Evolutionary conservation across 2,113 vertebrate genomes (phyloP).

Genomic region (Lipotes vexillifer): DNA sequence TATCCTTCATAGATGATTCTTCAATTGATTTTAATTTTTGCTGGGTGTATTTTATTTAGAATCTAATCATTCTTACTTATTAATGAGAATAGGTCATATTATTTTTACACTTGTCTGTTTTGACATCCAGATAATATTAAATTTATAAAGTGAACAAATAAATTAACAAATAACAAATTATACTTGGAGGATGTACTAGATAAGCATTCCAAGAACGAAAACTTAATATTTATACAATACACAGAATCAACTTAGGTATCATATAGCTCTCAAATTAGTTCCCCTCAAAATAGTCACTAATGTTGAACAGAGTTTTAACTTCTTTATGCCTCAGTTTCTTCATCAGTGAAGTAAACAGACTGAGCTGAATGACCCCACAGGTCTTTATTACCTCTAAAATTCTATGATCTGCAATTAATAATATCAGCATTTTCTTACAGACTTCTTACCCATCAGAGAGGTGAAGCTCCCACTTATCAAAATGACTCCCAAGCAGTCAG

Average conservation of each 20-base stretch:
- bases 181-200: neutral
- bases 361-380: neutral
- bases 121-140: neutral
- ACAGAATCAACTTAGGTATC: neutral
- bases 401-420: neutral
- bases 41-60: neutral
- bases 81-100: neutral
- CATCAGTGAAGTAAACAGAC: neutral
- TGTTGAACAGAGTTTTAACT: neutral
- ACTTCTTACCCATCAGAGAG: neutral
- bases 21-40: neutral
- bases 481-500: neutral
- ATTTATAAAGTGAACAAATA: neutral
- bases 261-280: neutral
- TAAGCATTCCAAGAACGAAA: neutral
- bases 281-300: neutral
- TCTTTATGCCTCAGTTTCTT: neutral
- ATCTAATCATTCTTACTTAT: neutral
- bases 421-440: neutral
- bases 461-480: neutral
- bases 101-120: neutral
- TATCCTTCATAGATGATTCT: neutral
- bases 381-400: neutral
- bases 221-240: neutral
- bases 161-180: neutral